Percentiles rank a stretch among this genome's conserved stretches.
These are phyloP conservation scores for Rattus norvegicus DNA, from an alignment of 2,113 vertebrate genomes.

Conservation along the genomic window GRCr8 NC_086021.1:145055501-145056000, in stretches of 20 bases:
- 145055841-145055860: not conserved
- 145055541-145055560: not conserved
- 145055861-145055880: not conserved
- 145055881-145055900: not conserved
- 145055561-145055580: conserved; percentile 8
- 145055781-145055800: not conserved
- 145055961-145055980: not conserved
- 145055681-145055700: not conserved
- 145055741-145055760: conserved; percentile 12
- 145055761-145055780: not conserved
- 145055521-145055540: not conserved
- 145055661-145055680: not conserved
- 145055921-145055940: not conserved
- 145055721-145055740: not conserved
- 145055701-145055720: conserved; percentile 22
- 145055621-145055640: not conserved
- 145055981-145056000: not conserved
- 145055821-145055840: not conserved
- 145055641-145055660: not conserved
- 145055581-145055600: not conserved
- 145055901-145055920: not conserved
- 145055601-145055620: conserved; percentile 6
- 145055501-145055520: not conserved
- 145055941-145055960: not conserved
- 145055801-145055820: not conserved